phyloP scores from a whole-genome alignment of 2,113 vertebrate genomes.

The Numida meleagris region DNA sequence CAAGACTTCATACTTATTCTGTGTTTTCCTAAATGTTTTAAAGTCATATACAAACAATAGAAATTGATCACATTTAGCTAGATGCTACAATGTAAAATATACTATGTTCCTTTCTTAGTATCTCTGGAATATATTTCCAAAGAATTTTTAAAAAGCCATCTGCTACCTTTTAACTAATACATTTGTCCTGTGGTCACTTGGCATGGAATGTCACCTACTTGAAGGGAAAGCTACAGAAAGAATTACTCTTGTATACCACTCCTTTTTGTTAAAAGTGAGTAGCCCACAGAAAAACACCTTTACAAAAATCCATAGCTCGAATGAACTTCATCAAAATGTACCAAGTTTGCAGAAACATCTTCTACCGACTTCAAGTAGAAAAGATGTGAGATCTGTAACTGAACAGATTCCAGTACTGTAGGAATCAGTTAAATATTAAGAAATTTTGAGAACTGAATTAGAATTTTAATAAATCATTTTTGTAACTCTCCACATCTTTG shows the following conservation, averaged over 20 bases:
- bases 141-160: background rate
- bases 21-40: background rate
- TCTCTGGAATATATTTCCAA: background rate
- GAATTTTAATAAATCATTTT: background rate
- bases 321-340: background rate
- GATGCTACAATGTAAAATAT: background rate
- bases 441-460: background rate
- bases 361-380: background rate
- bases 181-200: background rate
- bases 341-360: background rate
- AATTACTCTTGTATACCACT: background rate
- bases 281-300: background rate
- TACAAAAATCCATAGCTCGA: background rate
- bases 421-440: background rate
- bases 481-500: background rate
- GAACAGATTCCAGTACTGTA: background rate
- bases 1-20: background rate
- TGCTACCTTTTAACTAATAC: background rate
- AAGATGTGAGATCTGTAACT: background rate
- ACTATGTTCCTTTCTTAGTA: background rate
- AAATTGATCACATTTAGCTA: background rate
- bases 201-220: background rate
- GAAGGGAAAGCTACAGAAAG: background rate
- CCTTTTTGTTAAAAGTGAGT: background rate
- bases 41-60: background rate